Conservation (phyloP, 2,888 invertebrate genomes). For the Tyria jacobaeae region DNA sequence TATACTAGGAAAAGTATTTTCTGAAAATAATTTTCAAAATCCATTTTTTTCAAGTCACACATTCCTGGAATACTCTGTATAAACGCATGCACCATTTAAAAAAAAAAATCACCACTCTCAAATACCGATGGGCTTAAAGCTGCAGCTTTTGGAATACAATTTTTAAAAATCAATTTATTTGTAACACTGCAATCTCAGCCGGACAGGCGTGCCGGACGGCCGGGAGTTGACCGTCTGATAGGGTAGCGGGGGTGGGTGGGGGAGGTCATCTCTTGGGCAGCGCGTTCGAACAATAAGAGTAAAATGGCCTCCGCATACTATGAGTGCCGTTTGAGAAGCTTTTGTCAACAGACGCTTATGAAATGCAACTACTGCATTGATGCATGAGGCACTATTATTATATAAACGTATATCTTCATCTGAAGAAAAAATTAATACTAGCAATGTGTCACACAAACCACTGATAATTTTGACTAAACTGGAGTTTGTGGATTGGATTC, state of each 20-base stretch:
- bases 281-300: constrained; percentile 21
- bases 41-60: too few relatives aligned
- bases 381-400: not conserved
- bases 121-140: not conserved
- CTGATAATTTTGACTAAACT: too few relatives aligned
- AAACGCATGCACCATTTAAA: not conserved
- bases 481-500: too few relatives aligned
- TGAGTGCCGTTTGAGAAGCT: constrained; percentile 12
- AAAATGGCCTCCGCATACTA: constrained; percentile 11
- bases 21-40: too few relatives aligned
- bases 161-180: constrained; percentile 42
- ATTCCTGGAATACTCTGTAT: not conserved
- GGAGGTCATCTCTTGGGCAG: constrained; percentile 16
- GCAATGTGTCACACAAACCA: too few relatives aligned
- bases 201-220: constrained; percentile 16
- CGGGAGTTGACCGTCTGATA: too few relatives aligned
- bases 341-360: constrained; percentile 18
- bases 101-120: not conserved
- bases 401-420: too few relatives aligned
- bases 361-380: constrained; percentile 15
- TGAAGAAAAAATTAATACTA: too few relatives aligned
- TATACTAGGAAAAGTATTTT: too few relatives aligned
- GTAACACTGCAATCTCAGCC: constrained; percentile 41
- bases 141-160: not conserved
- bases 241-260: not conserved